Evolutionary conservation across 1,140 invertebrate species (phyloP).

Genomic region (Neoseiulus cucumeris): DNA sequence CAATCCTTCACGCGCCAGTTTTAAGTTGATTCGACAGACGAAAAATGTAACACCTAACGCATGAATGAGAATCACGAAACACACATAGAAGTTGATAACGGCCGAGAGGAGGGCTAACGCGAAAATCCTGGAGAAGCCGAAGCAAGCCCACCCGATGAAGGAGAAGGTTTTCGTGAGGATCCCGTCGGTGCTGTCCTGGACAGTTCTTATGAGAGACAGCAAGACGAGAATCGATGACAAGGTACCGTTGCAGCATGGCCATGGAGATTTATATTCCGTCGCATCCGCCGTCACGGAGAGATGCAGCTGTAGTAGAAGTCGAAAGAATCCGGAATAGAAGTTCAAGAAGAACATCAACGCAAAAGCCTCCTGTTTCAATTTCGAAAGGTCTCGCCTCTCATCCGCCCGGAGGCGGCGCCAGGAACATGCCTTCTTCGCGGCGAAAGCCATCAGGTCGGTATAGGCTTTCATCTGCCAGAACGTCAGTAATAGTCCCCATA

Average conservation of each 20-base stretch:
- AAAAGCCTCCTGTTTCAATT: conserved; percentile 16
- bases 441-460: conserved; percentile 20
- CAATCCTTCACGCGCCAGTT: too few species aligned
- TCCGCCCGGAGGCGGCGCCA: conserved; percentile 13
- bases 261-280: too few species aligned
- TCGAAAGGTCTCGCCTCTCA: conserved; percentile 17
- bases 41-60: too few species aligned
- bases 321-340: conserved; percentile 22
- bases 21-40: too few species aligned
- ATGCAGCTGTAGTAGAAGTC: conserved; percentile 21
- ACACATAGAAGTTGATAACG: conserved; percentile 16
- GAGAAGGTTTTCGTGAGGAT: conserved; percentile 19
- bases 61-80: conserved; percentile 18
- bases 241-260: too few species aligned
- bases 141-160: conserved; percentile 18
- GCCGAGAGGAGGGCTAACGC: conserved; percentile 17
- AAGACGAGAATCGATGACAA: conserved; percentile 18
- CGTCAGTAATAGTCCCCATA: too few species aligned
- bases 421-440: conserved; percentile 17
- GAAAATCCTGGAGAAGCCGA: conserved; percentile 18
- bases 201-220: conserved; percentile 20
- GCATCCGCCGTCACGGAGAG: too few species aligned
- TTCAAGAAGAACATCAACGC: conserved; percentile 22
- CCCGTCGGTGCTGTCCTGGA: conserved; percentile 20
- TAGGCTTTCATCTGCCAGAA: too few species aligned